A percentile compares a stretch with the other conserved stretches of the same genome.
Conservation (phyloP, 2,797 vertebrate genomes). For the Sebastes itinus region DNA sequence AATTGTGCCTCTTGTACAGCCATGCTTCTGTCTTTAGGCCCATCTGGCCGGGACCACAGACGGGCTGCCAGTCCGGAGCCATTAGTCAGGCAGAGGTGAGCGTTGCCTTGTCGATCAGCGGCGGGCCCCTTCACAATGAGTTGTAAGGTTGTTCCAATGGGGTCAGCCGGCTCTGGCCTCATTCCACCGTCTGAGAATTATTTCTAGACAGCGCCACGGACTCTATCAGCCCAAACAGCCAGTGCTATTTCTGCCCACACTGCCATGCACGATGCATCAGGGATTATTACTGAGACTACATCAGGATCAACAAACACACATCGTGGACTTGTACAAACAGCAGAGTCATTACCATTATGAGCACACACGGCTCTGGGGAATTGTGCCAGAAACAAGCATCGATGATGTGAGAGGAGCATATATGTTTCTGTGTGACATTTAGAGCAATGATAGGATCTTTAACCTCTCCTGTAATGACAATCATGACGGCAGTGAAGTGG, state of each 20-base stretch:
- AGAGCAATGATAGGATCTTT: slow-evolving; percentile 44
- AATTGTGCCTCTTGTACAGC: neutral
- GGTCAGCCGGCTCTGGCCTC: slow-evolving; percentile 43
- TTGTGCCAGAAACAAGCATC: neutral
- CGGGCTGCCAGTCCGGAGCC: neutral
- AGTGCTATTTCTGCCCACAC: slow-evolving; percentile 40
- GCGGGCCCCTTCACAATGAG: slow-evolving; percentile 14
- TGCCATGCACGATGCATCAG: neutral
- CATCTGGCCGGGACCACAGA: neutral
- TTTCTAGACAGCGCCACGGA: slow-evolving; percentile 26
- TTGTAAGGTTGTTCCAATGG: slow-evolving; percentile 44
- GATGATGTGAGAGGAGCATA: neutral
- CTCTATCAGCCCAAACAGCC: slow-evolving; percentile 31
- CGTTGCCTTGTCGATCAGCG: neutral
- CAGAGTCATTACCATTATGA: neutral
- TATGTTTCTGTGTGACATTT: slow-evolving; percentile 10
- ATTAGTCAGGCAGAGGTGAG: slow-evolving; percentile 14
- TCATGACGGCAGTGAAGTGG: slow-evolving; percentile 18
- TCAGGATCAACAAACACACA: slow-evolving; percentile 22
- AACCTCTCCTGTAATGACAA: slow-evolving; percentile 56
- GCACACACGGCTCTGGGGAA: neutral
- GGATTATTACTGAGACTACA: slow-evolving; percentile 39
- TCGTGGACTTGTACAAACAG: neutral
- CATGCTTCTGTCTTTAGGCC: neutral
- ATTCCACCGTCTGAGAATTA: slow-evolving; percentile 36